Evolutionary conservation across 2,113 vertebrate species (phyloP).

Genomic region (Misgurnus mizolepis): DNA sequence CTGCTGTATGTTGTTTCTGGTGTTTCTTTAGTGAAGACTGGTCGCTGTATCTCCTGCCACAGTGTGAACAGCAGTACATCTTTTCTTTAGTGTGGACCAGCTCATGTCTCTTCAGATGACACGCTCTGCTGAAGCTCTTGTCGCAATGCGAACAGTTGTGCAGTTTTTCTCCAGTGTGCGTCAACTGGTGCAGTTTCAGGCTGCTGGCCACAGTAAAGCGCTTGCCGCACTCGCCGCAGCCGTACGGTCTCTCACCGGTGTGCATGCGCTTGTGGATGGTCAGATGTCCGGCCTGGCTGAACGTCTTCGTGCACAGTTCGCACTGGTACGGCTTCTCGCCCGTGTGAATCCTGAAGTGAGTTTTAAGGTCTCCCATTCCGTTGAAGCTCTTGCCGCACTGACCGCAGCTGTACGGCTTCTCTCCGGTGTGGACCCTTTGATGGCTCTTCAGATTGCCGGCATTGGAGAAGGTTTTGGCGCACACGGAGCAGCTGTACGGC

Average conservation of each 20-base stretch:
- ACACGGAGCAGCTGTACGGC: slow-evolving; percentile 71
- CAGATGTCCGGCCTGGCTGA: slow-evolving; percentile 75
- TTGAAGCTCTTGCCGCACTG: slow-evolving; percentile 76
- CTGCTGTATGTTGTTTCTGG: slow-evolving; percentile 59
- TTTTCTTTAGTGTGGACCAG: slow-evolving; percentile 73
- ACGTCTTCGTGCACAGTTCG: slow-evolving; percentile 73
- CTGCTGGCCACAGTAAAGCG: slow-evolving; percentile 75
- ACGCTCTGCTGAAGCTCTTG: slow-evolving; percentile 72
- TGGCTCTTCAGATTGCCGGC: slow-evolving; percentile 72
- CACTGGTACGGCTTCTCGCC: slow-evolving; percentile 76
- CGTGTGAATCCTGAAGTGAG: slow-evolving; percentile 73
- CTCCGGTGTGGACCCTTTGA: slow-evolving; percentile 72
- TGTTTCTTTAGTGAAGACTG: slow-evolving; percentile 66
- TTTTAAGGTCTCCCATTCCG: slow-evolving; percentile 71
- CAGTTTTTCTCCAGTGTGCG: slow-evolving; percentile 74
- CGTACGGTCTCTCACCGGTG: slow-evolving; percentile 73
- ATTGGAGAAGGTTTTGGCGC: slow-evolving; percentile 71
- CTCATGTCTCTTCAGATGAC: slow-evolving; percentile 74
- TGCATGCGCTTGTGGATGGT: slow-evolving; percentile 78
- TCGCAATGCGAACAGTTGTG: slow-evolving; percentile 70
- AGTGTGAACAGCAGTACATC: slow-evolving; percentile 60
- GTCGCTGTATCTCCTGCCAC: slow-evolving; percentile 65
- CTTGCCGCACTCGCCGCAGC: slow-evolving; percentile 70
- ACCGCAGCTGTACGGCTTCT: slow-evolving; percentile 73
- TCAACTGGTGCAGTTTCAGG: slow-evolving; percentile 74